Conservation (phyloP, 2,113 vertebrate species). For the Pygoscelis adeliae region DNA sequence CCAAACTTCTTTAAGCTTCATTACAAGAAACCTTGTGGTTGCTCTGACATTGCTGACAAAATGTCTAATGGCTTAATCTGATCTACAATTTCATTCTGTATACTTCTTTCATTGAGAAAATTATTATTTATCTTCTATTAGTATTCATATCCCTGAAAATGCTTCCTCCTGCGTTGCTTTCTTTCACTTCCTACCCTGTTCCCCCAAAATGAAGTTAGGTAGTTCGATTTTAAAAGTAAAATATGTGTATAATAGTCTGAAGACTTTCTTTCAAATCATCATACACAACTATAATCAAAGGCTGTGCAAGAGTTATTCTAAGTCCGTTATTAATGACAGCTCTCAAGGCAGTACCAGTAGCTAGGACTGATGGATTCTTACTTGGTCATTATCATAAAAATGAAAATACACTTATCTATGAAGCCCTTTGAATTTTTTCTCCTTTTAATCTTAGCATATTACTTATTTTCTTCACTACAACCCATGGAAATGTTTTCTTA, state of each 20-base stretch:
- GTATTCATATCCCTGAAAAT: not conserved
- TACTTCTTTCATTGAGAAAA: not conserved
- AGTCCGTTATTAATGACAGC: not conserved
- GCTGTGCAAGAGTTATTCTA: not conserved
- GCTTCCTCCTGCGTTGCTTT: not conserved
- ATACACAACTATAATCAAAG: not conserved
- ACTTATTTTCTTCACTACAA: not conserved
- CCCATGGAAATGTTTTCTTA: not conserved
- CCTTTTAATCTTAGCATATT: not conserved
- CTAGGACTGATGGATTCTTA: not conserved
- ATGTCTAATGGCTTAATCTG: not conserved
- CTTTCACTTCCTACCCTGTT: not conserved
- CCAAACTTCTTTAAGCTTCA: not conserved
- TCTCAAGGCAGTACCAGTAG: not conserved
- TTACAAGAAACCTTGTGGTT: not conserved
- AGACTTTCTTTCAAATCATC: not conserved
- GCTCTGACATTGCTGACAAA: not conserved
- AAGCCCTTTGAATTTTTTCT: not conserved
- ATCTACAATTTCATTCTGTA: not conserved
- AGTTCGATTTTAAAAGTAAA: not conserved
- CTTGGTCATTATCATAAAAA: not conserved
- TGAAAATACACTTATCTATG: not conserved
- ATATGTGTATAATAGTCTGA: not conserved
- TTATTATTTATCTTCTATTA: not conserved
- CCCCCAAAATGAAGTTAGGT: not conserved